Conservation (phyloP, 1,140 invertebrate species). For the Matsumurasca onukii region DNA sequence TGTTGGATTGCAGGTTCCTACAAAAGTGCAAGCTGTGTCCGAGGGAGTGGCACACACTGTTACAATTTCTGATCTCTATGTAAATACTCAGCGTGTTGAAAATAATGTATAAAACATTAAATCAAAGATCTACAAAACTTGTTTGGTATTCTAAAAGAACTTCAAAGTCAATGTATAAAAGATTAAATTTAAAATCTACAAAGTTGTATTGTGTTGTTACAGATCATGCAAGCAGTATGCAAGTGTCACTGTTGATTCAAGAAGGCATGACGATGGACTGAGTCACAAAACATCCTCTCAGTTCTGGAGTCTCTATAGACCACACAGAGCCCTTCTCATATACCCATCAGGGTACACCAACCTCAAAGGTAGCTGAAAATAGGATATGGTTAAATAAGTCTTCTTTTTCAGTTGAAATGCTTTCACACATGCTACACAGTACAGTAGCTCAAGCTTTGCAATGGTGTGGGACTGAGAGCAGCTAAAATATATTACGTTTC, state of each 20-base stretch:
- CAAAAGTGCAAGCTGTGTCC: conserved; percentile 43
- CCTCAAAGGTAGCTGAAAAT: conserved; percentile 43
- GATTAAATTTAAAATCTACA: too few species aligned
- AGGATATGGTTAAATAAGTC: too few species aligned
- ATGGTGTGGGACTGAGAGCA: too few species aligned
- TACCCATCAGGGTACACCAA: conserved; percentile 43
- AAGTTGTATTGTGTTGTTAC: too few species aligned
- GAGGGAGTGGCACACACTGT: conserved; percentile 43
- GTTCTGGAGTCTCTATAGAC: conserved; percentile 75
- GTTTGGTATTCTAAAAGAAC: not conserved
- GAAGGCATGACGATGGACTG: conserved; percentile 84
- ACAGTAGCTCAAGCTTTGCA: too few species aligned
- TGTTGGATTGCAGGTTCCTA: conserved; percentile 41
- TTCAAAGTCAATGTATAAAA: not conserved
- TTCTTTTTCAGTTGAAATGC: too few species aligned
- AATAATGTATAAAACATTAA: too few species aligned
- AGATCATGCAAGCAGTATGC: conserved; percentile 81
- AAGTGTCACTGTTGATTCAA: conserved; percentile 76
- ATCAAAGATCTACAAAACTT: too few species aligned
- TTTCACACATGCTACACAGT: too few species aligned
- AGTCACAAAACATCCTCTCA: conserved; percentile 76
- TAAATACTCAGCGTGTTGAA: too few species aligned
- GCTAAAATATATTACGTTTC: too few species aligned
- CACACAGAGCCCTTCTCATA: conserved; percentile 44
- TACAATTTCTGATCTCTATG: too few species aligned